phyloP scores from a whole-genome alignment of 2,888 invertebrate genomes.

The Drosophila maculinotata region DNA sequence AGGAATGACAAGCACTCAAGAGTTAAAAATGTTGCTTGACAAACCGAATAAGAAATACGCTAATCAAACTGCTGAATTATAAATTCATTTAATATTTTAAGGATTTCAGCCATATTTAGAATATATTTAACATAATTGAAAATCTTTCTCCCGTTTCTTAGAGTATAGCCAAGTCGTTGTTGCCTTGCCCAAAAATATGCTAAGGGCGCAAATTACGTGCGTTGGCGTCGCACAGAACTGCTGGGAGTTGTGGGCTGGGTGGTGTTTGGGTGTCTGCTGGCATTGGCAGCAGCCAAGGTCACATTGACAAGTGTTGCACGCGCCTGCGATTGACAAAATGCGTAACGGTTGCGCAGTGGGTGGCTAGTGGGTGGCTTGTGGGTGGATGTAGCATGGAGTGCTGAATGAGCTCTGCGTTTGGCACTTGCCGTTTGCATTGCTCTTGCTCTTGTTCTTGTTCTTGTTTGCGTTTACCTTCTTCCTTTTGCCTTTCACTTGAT shows the following conservation, averaged over 20 bases:
- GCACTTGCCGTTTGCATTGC: slow-evolving; percentile 46
- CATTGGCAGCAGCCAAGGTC: slow-evolving; percentile 74
- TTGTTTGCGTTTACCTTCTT: slow-evolving; percentile 44
- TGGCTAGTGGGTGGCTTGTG: too few species aligned
- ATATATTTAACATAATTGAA: too few species aligned
- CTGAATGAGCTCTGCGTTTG: slow-evolving; percentile 46
- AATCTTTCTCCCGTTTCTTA: not conserved
- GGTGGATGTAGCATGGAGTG: not conserved
- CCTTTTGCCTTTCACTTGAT: slow-evolving; percentile 60
- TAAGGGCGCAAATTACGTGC: slow-evolving; percentile 61
- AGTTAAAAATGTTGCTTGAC: accelerated
- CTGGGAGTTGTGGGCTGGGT: slow-evolving; percentile 2
- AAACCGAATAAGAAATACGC: slow-evolving; percentile 8
- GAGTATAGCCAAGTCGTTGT: slow-evolving; percentile 2
- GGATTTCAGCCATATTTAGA: too few species aligned
- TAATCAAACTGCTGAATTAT: not conserved
- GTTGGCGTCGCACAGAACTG: slow-evolving; percentile 2
- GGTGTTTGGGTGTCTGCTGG: slow-evolving; percentile 38
- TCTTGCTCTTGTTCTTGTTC: slow-evolving; percentile 29
- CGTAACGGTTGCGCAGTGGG: not conserved
- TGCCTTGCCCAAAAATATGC: slow-evolving; percentile 54
- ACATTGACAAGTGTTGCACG: slow-evolving; percentile 81
- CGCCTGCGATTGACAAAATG: slow-evolving; percentile 59
- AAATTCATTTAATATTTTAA: not conserved
- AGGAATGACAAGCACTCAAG: not conserved